Conservation (phyloP, 2,797 vertebrate species). For the Gallirallus australis region DNA sequence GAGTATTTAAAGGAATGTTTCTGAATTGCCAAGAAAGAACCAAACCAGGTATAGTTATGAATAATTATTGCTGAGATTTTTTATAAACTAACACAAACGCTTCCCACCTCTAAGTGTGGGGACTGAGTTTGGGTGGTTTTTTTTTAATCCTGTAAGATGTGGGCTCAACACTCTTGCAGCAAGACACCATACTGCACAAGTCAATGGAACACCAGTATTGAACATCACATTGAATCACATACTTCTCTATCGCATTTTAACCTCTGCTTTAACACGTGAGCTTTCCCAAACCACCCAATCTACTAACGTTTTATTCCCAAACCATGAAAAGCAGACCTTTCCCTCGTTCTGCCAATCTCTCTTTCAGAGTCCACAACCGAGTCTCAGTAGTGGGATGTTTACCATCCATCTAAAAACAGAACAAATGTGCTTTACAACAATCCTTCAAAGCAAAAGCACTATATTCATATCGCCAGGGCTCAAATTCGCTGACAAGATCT, state of each 20-base stretch:
- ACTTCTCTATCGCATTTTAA: background rate
- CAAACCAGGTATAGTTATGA: background rate
- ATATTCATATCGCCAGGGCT: background rate
- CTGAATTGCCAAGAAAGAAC: background rate
- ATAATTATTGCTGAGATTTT: background rate
- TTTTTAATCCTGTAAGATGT: background rate
- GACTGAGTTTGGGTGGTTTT: background rate
- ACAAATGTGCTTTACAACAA: background rate
- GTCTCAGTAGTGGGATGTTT: background rate
- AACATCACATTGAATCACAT: background rate
- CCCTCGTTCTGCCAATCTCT: background rate
- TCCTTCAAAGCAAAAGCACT: background rate
- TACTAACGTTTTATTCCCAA: background rate
- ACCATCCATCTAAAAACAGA: background rate
- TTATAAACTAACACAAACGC: background rate
- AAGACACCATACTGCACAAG: background rate
- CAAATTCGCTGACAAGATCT: slow-evolving; percentile 4
- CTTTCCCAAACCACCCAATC: background rate
- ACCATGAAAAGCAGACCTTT: background rate
- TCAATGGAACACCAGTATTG: background rate
- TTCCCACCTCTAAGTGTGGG: background rate
- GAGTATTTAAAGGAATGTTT: background rate
- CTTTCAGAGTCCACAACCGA: background rate
- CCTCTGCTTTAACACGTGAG: background rate
- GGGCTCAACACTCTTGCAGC: background rate